Evolutionary conservation across 2,888 invertebrate genomes (phyloP).

Genomic region (Herminia tarsipennalis): DNA sequence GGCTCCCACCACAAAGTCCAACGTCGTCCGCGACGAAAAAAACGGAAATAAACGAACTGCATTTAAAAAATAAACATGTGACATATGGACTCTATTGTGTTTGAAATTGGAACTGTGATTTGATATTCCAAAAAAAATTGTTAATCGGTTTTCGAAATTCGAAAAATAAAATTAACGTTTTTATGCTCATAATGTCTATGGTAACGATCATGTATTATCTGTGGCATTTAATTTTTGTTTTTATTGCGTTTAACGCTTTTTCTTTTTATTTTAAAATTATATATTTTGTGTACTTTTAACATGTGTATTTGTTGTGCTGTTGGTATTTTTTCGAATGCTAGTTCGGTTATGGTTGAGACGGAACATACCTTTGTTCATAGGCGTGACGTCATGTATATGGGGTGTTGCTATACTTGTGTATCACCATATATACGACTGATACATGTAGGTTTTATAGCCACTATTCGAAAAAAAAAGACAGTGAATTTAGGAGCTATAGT

Average conservation of each 20-base stretch:
- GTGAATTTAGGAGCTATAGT: no score
- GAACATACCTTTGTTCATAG: constrained; percentile 93
- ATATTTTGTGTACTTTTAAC: constrained; percentile 33
- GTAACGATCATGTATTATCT: constrained; percentile 71
- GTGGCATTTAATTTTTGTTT: constrained; percentile 70
- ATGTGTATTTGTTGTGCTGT: constrained; percentile 62
- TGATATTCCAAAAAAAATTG: constrained; percentile 43
- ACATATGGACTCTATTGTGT: constrained; percentile 54
- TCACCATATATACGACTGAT: constrained; percentile 74
- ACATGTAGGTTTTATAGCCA: constrained; percentile 36
- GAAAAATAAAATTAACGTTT: constrained; percentile 46
- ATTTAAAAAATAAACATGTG: constrained; percentile 23
- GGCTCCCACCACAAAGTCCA: constrained; percentile 82
- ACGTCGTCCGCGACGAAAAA: constrained; percentile 85
- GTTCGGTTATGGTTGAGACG: constrained; percentile 86
- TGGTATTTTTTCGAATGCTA: constrained; percentile 58
- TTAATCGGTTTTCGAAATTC: constrained; percentile 38
- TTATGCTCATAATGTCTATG: constrained; percentile 44
- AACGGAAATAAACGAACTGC: constrained; percentile 75
- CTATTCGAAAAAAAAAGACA: no score
- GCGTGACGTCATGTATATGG: constrained; percentile 96
- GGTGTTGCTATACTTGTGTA: constrained; percentile 86
- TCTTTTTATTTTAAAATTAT: constrained; percentile 44
- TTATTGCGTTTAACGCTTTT: constrained; percentile 62
- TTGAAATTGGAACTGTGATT: constrained; percentile 76